Evolutionary conservation across 2,113 vertebrate species (phyloP).

Genomic region (Cinclus mexicanus): DNA sequence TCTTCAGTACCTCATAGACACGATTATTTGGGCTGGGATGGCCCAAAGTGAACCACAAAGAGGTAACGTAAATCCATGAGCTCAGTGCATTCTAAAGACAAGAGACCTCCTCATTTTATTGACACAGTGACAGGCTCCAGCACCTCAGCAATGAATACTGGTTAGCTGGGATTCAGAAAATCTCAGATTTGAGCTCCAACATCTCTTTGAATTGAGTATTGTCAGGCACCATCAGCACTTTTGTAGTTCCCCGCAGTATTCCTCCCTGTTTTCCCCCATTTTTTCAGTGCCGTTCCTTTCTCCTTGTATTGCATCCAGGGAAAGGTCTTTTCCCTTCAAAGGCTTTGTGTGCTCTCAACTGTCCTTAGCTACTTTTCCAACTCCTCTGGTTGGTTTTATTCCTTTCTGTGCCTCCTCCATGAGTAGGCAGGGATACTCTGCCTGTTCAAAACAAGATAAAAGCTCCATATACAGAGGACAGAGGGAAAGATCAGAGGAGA

Average conservation of each 20-base stretch:
- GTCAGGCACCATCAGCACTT: neutral
- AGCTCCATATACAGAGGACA: neutral
- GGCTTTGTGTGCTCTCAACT: neutral
- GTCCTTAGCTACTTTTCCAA: neutral
- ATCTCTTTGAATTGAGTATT: neutral
- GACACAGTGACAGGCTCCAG: neutral
- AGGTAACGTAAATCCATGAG: neutral
- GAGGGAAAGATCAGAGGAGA: neutral
- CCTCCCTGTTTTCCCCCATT: neutral
- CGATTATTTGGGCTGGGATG: neutral
- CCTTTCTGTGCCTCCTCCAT: neutral
- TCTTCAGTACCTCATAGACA: neutral
- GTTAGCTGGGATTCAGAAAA: neutral
- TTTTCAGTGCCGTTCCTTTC: neutral
- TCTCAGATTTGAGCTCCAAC: neutral
- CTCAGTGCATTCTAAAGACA: neutral
- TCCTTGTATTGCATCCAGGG: neutral
- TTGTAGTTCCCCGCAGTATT: neutral
- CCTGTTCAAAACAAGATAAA: neutral
- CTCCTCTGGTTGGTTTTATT: neutral
- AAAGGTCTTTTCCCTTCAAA: neutral
- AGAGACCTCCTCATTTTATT: neutral
- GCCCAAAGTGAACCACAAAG: fast-evolving
- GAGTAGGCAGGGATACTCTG: neutral
- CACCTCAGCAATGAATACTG: neutral